Percentiles rank a stretch among this genome's conserved stretches.
Evolutionary conservation across 2,888 invertebrate species (phyloP).

Genomic region (Caenorhabditis sinica): DNA sequence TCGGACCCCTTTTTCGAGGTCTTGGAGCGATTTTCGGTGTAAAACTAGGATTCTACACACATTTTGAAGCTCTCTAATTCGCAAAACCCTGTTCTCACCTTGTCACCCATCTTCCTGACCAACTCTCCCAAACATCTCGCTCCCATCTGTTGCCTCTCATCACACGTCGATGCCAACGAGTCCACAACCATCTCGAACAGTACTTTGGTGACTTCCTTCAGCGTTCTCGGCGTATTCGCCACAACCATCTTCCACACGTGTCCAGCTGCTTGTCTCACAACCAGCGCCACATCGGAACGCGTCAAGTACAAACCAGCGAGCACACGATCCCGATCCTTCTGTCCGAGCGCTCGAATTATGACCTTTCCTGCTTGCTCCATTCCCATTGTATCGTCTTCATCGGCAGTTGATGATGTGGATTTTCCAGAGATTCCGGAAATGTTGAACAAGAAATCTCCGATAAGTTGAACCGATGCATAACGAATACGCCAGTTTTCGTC

Average conservation of each 20-base stretch:
- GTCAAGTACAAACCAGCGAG: constrained; percentile 97
- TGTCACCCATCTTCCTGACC: constrained; percentile 96
- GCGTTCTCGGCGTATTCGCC: constrained; percentile 96
- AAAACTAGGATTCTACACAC: background rate
- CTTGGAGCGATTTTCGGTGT: background rate
- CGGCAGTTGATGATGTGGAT: constrained; percentile 98
- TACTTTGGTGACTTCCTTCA: constrained; percentile 96
- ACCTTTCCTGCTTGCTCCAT: constrained; percentile 96
- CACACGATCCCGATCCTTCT: constrained; percentile 93
- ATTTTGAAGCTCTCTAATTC: constrained; percentile 87
- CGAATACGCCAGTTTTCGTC: constrained; percentile 99
- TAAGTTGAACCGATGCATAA: constrained; percentile 92
- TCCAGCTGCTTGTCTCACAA: constrained; percentile 97
- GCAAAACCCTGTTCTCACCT: constrained; percentile 87
- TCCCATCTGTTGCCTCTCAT: constrained; percentile 95
- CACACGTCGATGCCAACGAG: constrained; percentile 95
- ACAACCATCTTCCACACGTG: constrained; percentile 99
- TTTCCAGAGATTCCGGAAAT: constrained; percentile 97
- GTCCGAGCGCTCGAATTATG: constrained; percentile 92
- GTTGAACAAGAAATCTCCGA: constrained; percentile 96
- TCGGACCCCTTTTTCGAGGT: too few species aligned
- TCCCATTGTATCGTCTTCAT: constrained; percentile 98
- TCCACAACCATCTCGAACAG: constrained; percentile 92
- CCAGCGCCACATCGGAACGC: constrained; percentile 95
- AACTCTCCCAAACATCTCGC: constrained; percentile 97